Conservation (phyloP, 1,140 invertebrate genomes). For the Drosophila lowei region DNA sequence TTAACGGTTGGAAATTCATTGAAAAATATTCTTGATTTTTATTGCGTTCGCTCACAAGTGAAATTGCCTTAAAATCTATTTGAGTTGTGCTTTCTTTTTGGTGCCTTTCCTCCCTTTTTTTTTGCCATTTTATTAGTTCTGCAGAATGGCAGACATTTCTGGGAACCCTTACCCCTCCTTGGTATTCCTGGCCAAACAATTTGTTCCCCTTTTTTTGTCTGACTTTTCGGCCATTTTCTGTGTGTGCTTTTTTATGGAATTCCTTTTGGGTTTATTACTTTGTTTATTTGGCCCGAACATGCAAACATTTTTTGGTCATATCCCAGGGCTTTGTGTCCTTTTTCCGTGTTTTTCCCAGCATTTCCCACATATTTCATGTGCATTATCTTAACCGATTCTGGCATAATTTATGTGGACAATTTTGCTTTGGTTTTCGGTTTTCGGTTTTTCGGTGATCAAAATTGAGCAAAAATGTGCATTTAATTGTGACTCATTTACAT, state of each 20-base stretch:
- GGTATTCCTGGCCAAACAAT: slow-evolving; percentile 65
- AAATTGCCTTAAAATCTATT: slow-evolving; percentile 81
- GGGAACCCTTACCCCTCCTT: slow-evolving; percentile 17
- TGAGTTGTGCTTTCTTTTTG: slow-evolving; percentile 54
- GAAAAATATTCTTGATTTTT: slow-evolving; percentile 81
- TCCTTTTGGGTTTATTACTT: slow-evolving; percentile 76
- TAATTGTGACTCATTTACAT: slow-evolving; percentile 61
- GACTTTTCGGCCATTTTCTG: slow-evolving; percentile 46
- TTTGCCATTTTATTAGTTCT: slow-evolving; percentile 43
- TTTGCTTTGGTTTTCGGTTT: slow-evolving; percentile 21
- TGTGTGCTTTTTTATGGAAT: slow-evolving; percentile 59
- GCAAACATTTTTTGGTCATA: slow-evolving; percentile 53
- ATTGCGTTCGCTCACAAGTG: slow-evolving; percentile 79
- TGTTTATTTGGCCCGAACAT: slow-evolving; percentile 74
- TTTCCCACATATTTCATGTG: slow-evolving; percentile 76
- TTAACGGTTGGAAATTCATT: slow-evolving; percentile 60
- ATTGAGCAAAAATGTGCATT: slow-evolving; percentile 52
- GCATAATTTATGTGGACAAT: slow-evolving; percentile 67
- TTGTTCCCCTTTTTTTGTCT: slow-evolving; percentile 57
- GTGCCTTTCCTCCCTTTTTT: slow-evolving; percentile 18
- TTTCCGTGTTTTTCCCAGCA: slow-evolving; percentile 15
- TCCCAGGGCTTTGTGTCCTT: neutral
- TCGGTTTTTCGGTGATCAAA: slow-evolving; percentile 33
- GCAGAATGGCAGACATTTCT: slow-evolving; percentile 59
- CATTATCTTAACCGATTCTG: slow-evolving; percentile 66